Percentiles rank a stretch among this genome's conserved stretches.
These are phyloP conservation scores for Andrena camellia DNA, from an alignment of 2,888 invertebrate species.

Conservation along the genomic window DNA sequence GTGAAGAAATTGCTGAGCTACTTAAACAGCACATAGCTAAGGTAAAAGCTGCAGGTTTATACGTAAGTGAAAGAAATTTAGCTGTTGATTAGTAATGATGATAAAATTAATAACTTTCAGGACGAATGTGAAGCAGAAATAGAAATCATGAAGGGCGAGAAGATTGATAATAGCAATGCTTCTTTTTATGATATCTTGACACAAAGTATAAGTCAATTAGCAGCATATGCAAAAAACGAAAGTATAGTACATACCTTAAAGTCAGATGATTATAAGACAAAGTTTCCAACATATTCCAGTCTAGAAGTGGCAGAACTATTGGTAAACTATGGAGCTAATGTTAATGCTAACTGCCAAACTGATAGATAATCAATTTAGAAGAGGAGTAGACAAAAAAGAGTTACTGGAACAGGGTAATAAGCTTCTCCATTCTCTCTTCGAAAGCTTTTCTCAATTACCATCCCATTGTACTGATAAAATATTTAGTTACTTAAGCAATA, in stretches of 20 bases:
- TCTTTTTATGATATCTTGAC: background rate
- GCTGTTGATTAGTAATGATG: background rate
- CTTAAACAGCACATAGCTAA: background rate
- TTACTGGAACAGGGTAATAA: background rate
- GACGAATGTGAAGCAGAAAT: background rate
- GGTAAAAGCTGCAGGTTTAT: background rate
- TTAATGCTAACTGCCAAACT: too few relatives aligned
- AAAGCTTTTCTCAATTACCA: background rate
- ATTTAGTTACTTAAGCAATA: too few relatives aligned
- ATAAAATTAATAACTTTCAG: background rate
- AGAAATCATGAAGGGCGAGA: background rate
- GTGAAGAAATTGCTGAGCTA: conserved; percentile 3
- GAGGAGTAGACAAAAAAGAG: background rate
- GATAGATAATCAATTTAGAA: background rate
- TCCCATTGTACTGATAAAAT: background rate
- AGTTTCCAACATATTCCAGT: background rate
- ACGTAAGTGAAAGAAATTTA: conserved; percentile 1
- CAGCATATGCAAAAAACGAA: background rate
- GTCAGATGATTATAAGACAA: background rate
- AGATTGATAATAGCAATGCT: background rate
- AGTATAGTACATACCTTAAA: background rate
- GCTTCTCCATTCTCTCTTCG: background rate
- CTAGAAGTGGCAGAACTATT: too few relatives aligned
- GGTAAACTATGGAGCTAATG: too few relatives aligned
- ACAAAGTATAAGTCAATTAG: too few relatives aligned